These are phyloP conservation scores for Pentalonia nigronervosa DNA, from an alignment of 1,140 invertebrate species.

Conservation along the genomic window DNA sequence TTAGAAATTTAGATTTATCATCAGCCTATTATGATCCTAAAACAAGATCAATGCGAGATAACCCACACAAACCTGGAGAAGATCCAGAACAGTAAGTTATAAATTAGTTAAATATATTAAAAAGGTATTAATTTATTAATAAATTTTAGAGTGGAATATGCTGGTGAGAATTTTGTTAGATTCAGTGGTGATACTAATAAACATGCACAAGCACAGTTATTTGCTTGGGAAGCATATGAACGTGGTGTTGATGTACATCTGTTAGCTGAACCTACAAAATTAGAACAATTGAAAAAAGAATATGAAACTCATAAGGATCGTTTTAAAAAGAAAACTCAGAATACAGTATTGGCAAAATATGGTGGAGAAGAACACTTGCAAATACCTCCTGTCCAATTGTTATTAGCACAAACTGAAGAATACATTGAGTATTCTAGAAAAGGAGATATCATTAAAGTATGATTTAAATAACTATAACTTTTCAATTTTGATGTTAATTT, in stretches of 20 bases:
- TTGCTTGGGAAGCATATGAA: conserved; percentile 97
- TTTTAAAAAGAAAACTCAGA: conserved; percentile 68
- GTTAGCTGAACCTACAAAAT: conserved; percentile 95
- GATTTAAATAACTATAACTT: neutral
- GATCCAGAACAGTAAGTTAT: conserved; percentile 71
- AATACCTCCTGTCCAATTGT: conserved; percentile 81
- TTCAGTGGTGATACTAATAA: conserved; percentile 91
- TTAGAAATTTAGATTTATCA: conserved; percentile 95
- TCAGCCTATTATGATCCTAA: conserved; percentile 99
- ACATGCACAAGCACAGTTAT: conserved; percentile 91
- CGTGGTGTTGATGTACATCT: conserved; percentile 95
- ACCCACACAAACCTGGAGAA: conserved; percentile 80
- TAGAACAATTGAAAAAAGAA: conserved; percentile 90
- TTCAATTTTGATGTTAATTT: conserved; percentile 31
- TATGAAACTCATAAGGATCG: conserved; percentile 84
- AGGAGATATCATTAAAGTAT: conserved; percentile 79
- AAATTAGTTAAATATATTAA: conserved; percentile 6
- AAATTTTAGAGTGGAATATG: conserved; percentile 78
- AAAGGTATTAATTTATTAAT: conserved; percentile 30
- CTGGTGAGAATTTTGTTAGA: conserved; percentile 95
- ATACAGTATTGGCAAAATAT: conserved; percentile 82
- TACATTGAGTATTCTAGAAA: conserved; percentile 96
- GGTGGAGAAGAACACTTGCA: conserved; percentile 92
- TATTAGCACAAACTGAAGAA: conserved; percentile 94
- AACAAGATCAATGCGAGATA: conserved; percentile 97